A percentile compares a stretch with the other conserved stretches of the same genome.
Conservation (phyloP, 2,888 invertebrate genomes). For the Chromoteleia sp. region DNA sequence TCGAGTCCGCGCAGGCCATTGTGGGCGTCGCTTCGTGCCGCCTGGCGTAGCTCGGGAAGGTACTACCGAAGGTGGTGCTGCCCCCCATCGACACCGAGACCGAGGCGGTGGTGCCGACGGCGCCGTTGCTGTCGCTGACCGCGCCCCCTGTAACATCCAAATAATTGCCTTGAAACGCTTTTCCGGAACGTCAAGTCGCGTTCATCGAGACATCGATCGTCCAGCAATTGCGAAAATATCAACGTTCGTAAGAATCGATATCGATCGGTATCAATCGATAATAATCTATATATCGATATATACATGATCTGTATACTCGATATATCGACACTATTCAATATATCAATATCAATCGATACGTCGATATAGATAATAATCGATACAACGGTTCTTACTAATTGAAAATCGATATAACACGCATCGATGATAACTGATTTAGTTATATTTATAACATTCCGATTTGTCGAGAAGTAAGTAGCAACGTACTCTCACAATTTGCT, state of each 20-base stretch:
- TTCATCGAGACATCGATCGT: background rate
- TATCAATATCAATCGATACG: too few relatives aligned
- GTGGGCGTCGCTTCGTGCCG: slow-evolving; percentile 77
- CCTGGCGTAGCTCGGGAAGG: slow-evolving; percentile 79
- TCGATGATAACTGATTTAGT: too few relatives aligned
- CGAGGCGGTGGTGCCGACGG: slow-evolving; percentile 72
- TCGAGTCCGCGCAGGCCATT: slow-evolving; percentile 73
- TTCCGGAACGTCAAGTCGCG: slow-evolving; percentile 73
- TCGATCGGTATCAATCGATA: too few relatives aligned
- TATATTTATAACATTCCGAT: too few relatives aligned
- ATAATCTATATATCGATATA: too few relatives aligned
- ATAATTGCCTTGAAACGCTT: slow-evolving; percentile 79
- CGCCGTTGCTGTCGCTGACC: slow-evolving; percentile 72
- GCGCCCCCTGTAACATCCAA: slow-evolving; percentile 71
- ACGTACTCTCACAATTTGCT: slow-evolving; percentile 5
- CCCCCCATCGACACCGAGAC: slow-evolving; percentile 75
- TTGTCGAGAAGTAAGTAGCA: too few relatives aligned
- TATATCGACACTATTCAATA: too few relatives aligned
- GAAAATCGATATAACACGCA: too few relatives aligned
- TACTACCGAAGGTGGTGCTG: slow-evolving; percentile 77
- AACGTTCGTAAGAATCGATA: too few relatives aligned
- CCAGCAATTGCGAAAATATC: slow-evolving; percentile 13
- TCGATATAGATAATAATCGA: too few relatives aligned
- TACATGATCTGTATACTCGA: too few relatives aligned
- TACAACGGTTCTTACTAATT: too few relatives aligned